Conservation (phyloP, 2,113 vertebrate genomes). For the Coptodon rendalli region DNA sequence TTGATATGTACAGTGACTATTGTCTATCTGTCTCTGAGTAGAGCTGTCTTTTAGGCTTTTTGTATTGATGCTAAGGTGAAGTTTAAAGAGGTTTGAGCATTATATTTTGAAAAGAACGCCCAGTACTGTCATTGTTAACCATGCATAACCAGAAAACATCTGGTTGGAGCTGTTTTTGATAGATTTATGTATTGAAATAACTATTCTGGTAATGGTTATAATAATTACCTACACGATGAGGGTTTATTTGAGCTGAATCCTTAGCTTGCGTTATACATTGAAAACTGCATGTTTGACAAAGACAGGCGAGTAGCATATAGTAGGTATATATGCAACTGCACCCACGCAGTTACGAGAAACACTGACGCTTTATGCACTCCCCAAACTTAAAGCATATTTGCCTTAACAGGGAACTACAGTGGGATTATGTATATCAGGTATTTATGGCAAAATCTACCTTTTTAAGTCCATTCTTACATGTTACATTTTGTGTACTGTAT, state of each 20-base stretch:
- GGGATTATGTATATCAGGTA: conserved; percentile 64
- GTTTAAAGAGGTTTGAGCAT: conserved; percentile 3
- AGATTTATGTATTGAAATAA: neutral
- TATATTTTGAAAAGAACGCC: conserved; percentile 31
- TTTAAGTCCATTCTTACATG: conserved; percentile 45
- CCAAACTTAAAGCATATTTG: conserved; percentile 59
- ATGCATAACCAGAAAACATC: conserved; percentile 2
- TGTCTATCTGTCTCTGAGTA: conserved; percentile 37
- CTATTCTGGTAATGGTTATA: conserved; percentile 13
- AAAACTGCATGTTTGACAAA: conserved; percentile 36
- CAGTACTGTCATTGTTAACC: neutral
- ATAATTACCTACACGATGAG: neutral
- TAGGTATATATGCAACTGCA: conserved; percentile 60
- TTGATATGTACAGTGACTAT: conserved; percentile 60
- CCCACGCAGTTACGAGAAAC: conserved; percentile 32
- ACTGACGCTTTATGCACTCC: conserved; percentile 69
- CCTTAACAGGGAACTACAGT: conserved; percentile 64
- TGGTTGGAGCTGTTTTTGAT: conserved; percentile 33
- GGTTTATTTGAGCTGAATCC: neutral
- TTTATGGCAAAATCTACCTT: conserved; percentile 70
- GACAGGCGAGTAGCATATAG: conserved; percentile 49
- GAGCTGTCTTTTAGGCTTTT: conserved; percentile 45
- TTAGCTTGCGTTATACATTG: conserved; percentile 11
- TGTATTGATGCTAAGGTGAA: conserved; percentile 30
- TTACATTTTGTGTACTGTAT: conserved; percentile 61